Evolutionary conservation across 2,797 vertebrate species (phyloP).

Genomic region (Alectoris magna): DNA sequence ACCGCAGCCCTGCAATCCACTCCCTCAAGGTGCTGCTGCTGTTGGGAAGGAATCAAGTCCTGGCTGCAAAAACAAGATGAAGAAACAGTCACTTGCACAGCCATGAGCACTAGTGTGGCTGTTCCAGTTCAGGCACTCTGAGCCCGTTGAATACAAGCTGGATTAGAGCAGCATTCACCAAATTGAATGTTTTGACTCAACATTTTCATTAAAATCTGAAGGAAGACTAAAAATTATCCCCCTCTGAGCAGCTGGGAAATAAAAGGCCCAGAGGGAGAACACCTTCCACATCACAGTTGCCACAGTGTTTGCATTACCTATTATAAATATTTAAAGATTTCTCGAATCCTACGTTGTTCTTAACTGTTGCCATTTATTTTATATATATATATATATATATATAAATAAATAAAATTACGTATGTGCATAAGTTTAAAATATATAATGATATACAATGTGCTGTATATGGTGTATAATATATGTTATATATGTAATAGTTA

Average conservation of each 20-base stretch:
- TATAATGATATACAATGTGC: neutral
- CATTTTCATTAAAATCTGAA: neutral
- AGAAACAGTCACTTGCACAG: neutral
- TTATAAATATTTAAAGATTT: neutral
- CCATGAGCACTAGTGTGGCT: accelerated
- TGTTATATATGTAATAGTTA: neutral
- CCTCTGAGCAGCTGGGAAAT: neutral
- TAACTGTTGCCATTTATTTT: neutral
- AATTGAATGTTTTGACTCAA: neutral
- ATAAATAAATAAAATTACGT: neutral
- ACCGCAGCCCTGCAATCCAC: neutral
- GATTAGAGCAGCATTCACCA: neutral
- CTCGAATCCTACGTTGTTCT: neutral
- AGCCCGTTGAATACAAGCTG: neutral
- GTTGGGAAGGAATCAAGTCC: neutral
- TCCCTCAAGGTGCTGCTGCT: accelerated
- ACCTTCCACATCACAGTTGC: neutral
- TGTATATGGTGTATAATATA: neutral
- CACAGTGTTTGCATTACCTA: neutral
- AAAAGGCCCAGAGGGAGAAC: neutral
- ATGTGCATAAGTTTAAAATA: neutral
- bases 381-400: too few species aligned
- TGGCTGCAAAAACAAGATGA: neutral
- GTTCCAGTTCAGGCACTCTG: neutral
- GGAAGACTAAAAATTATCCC: neutral